Percentiles rank a stretch among this genome's conserved stretches.
Conservation (phyloP, 2,888 invertebrate genomes). For the Mechanitis mazaeus region DNA sequence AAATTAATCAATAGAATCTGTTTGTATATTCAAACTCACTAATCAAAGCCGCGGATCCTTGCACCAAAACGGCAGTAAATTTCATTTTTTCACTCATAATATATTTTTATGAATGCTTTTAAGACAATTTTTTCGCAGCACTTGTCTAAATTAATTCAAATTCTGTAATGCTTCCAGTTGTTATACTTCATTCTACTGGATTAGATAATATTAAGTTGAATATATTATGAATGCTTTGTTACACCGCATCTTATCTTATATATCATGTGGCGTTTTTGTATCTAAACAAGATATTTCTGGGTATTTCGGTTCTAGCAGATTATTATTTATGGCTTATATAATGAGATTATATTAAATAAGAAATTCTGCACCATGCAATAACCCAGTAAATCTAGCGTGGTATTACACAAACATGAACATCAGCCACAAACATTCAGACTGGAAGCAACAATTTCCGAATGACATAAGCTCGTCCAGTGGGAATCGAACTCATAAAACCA, state of each 20-base stretch:
- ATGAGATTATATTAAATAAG: too few relatives aligned
- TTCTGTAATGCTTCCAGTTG: background rate
- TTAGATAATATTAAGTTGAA: background rate
- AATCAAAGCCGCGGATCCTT: constrained; percentile 42
- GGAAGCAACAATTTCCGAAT: too few relatives aligned
- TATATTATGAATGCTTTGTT: background rate
- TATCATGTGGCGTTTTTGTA: background rate
- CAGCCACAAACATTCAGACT: too few relatives aligned
- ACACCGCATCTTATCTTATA: background rate
- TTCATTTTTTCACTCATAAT: constrained; percentile 37
- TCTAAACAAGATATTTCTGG: background rate
- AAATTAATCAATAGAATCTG: too few relatives aligned
- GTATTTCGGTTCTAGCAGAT: background rate
- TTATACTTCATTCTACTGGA: background rate
- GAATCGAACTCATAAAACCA: too few relatives aligned
- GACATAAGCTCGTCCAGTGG: too few relatives aligned
- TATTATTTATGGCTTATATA: background rate
- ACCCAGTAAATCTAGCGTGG: too few relatives aligned
- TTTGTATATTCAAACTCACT: constrained; percentile 32
- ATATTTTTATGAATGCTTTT: constrained; percentile 31
- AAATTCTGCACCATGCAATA: too few relatives aligned
- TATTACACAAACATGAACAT: too few relatives aligned
- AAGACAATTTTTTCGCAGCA: background rate
- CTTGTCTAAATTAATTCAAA: background rate
- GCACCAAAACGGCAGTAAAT: constrained; percentile 43